A percentile compares a stretch with the other conserved stretches of the same genome.
Evolutionary conservation across 2,797 vertebrate species (phyloP).

Genomic region (Sphenodon punctatus): DNA sequence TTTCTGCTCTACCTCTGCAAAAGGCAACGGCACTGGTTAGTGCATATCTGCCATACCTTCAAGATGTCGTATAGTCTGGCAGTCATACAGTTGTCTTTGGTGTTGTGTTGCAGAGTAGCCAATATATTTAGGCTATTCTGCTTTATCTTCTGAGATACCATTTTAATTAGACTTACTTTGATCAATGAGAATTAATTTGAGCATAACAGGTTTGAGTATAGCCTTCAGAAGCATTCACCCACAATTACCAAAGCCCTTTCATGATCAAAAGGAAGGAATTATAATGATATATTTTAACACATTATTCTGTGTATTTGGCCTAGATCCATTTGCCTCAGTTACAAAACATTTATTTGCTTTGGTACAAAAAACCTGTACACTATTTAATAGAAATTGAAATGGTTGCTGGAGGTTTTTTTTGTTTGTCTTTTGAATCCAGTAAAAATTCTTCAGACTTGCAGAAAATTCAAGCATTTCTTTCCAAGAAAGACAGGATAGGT

Average conservation of each 20-base stretch:
- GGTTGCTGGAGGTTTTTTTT: no score
- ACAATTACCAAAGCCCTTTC: not conserved
- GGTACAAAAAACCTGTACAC: no score
- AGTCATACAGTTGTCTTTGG: constrained; percentile 14
- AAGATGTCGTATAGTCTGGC: constrained; percentile 21
- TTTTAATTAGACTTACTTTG: constrained; percentile 32
- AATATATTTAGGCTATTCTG: not conserved
- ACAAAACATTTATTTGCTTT: no score
- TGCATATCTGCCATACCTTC: constrained; percentile 17
- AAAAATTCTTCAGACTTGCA: no score
- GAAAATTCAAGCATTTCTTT: no score
- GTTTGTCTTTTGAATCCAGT: no score
- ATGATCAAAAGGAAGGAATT: not conserved
- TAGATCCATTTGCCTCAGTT: not conserved
- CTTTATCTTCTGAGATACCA: constrained; percentile 13
- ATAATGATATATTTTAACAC: not conserved
- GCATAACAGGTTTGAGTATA: not conserved
- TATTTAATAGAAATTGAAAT: no score
- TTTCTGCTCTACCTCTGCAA: constrained; percentile 4
- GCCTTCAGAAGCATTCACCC: constrained; percentile 1
- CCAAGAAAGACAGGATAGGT: no score
- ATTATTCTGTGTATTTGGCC: not conserved
- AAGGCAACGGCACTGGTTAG: constrained; percentile 29
- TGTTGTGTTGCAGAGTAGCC: not conserved
- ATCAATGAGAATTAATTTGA: constrained; percentile 41